Base-by-base conservation (phyloP, 64 coral and sea anemone genomes). In the Actinia equina region DNA sequence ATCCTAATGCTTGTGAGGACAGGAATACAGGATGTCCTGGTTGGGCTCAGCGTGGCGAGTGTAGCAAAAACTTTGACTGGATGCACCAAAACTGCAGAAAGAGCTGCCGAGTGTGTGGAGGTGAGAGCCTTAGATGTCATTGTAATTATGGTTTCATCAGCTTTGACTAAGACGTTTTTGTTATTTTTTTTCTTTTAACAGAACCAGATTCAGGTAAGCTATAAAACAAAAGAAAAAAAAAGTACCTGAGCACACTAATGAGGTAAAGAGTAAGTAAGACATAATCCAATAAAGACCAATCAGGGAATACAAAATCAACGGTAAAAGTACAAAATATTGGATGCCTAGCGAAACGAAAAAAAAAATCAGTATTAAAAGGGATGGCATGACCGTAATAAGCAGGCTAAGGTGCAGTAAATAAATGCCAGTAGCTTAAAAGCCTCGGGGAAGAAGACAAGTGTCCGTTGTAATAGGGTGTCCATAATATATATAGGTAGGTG, bases 101-200 rank as follows among this genome's bases (percentile, higher is more conserved):
- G 82, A 92, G 89, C 42, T 95, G 93, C 77, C 89, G 86, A 46
- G 88, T 88, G 20, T 95, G 93, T 14, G 93, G 93, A 44, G 93
- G 93, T 95, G 89, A 80, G n/a, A 4, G 17, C 10, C 10, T 46
- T 25, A 53, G 17, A 41, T 61, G 23, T 41, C 14, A 59, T 2
- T 27, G 25, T 3, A 3, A 1, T 74, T 41, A 12, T 41, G 17
- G 58, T 88, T 18, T 7, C 71, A 44, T 7, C 5, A 59, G 43
- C 23, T 43, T 65, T 25, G 18, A 15, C 44, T 71, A 46, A 84
- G 61, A 85, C 30, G 41, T 60, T 57, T 7, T 30, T 43, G 46
- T 22, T 86, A 13, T 82, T 20, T 56, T 11, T 69, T 82, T 63
- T 3, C 60, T 2, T 86, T 91, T 83, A 43, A 52, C 85, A 92